Evolutionary conservation across 1,140 invertebrate species (phyloP), one percentile per base, ranked within the genome.

Genomic region (Papilio xuthus): DNA sequence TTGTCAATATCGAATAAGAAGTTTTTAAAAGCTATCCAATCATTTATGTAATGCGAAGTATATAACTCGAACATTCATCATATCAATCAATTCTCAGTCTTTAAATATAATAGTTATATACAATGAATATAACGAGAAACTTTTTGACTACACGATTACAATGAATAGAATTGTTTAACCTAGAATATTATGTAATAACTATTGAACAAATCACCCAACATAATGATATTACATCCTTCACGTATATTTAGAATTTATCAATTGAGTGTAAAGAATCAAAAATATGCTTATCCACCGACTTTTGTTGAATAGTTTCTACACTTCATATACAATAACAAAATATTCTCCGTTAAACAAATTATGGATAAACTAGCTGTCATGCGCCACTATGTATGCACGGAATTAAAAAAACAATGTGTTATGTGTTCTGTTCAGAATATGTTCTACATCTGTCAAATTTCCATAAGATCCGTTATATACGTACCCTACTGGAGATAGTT

Each of bases 81-180:
- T 76, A 76, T 76, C 74, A 75, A 75, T 75, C 73, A 76, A 63
- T 76, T 63, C 28, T 76, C 53, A 76, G 74, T 76, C 74, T 76
- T 63, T 42, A 76, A 20, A 63, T 76, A 76, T 76, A 76, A 76
- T 63, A 63, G 28, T 67, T 32, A 67, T 67, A 32, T 67, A 67
- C 60, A 67, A 67, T 32, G 56, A 76, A 74, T 15, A 44, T 42
- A 37, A 74, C 53, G 72, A 7, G 23, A 50, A 47, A 74, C 23
- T 26, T 74, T 50, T 28, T 42, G 41, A 44, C 41, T 44, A 72
- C 44, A 73, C 18, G 42, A 50, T 44, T 42, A 73, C 8, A 60
- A 60, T 60, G 9, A 13, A 67, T 67, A 26, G 56, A 67, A 3
- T 67, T 28, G 13, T 67, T 67, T 67, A 67, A 67, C 6, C 26